Percentiles rank a stretch among this genome's conserved stretches.
Conservation (phyloP, 2,797 vertebrate species). For the Naso thynnoides region DNA sequence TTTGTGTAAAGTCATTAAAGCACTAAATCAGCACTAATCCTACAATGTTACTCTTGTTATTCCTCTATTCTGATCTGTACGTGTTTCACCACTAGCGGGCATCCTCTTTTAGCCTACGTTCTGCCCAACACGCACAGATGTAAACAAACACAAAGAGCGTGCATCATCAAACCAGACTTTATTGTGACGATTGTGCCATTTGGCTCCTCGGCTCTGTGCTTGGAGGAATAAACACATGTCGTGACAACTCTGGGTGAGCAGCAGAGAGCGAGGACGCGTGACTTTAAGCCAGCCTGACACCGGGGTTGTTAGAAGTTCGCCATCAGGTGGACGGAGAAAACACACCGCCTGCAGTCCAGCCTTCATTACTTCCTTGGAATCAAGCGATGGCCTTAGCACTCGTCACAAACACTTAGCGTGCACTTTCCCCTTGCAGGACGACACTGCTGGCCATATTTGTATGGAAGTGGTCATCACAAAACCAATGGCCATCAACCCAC, state of each 20-base stretch:
- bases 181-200: slow-evolving; percentile 40
- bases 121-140: slow-evolving; percentile 5
- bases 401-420: slow-evolving; percentile 75
- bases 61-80: neutral
- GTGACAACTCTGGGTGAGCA: slow-evolving; percentile 23
- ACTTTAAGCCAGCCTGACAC: slow-evolving; percentile 71
- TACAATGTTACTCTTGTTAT: neutral
- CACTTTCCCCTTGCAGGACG: slow-evolving; percentile 38
- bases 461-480: slow-evolving; percentile 55
- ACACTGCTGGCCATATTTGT: slow-evolving; percentile 65
- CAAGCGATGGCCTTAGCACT: slow-evolving; percentile 65
- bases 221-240: slow-evolving; percentile 46
- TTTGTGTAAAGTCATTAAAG: neutral
- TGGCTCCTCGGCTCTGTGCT: slow-evolving; percentile 13
- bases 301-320: slow-evolving; percentile 62
- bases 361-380: slow-evolving; percentile 82
- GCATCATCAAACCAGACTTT: slow-evolving; percentile 26
- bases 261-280: slow-evolving; percentile 27
- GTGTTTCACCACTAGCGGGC: slow-evolving; percentile 8
- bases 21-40: neutral
- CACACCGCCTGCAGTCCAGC: slow-evolving; percentile 53
- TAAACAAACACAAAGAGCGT: slow-evolving; percentile 14
- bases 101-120: neutral
- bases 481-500: slow-evolving; percentile 33
- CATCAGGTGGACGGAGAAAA: slow-evolving; percentile 70